These are phyloP conservation scores for Lophura nycthemera DNA, from an alignment of 2,113 vertebrate genomes.

Conservation along the genomic window DNA sequence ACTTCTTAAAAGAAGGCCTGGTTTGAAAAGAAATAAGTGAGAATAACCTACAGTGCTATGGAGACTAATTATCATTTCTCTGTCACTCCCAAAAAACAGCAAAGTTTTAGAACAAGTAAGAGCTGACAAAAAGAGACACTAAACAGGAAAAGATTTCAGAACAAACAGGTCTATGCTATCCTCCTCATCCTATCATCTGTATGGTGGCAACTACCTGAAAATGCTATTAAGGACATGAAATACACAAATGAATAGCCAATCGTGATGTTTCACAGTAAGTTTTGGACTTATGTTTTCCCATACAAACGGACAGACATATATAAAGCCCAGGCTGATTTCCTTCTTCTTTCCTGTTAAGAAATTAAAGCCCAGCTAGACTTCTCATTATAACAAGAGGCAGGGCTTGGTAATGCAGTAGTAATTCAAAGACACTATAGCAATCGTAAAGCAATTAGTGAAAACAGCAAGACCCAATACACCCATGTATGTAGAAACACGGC, in stretches of 20 bases:
- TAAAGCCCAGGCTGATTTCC: neutral
- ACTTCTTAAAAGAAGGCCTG: too few species aligned
- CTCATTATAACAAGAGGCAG: accelerated
- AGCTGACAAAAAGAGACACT: neutral
- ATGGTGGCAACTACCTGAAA: neutral
- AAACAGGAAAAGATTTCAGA: neutral
- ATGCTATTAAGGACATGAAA: neutral
- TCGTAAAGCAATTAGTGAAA: neutral
- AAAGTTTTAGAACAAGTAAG: slow-evolving; percentile 24
- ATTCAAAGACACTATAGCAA: neutral
- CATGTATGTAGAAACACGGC: neutral
- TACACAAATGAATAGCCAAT: neutral
- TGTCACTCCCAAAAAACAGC: neutral
- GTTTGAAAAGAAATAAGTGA: neutral
- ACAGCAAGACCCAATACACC: accelerated
- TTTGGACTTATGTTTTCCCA: neutral
- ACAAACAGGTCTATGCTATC: neutral
- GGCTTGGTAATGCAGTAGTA: neutral
- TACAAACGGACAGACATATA: neutral
- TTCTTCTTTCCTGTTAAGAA: neutral
- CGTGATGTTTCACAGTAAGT: neutral
- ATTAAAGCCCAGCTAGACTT: neutral
- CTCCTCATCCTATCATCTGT: neutral
- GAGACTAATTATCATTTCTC: neutral
- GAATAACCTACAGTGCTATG: neutral